Evolutionary conservation across 2,113 vertebrate species (phyloP).

Genomic region (Neotoma lepida): DNA sequence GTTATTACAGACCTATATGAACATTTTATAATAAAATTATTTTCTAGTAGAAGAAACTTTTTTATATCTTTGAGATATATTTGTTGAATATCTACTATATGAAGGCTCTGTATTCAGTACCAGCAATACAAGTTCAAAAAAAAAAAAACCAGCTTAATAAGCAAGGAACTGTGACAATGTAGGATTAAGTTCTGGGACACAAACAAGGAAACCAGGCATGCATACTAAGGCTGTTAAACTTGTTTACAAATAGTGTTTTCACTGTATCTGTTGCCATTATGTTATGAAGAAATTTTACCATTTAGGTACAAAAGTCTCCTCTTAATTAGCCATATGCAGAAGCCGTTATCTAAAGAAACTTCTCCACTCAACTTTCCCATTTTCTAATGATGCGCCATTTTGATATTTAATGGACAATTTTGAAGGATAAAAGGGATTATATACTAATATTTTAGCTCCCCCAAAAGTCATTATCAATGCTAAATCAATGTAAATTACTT

Average conservation of each 20-base stretch:
- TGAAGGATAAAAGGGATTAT: conserved; percentile 34
- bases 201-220: conserved; percentile 32
- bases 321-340: conserved; percentile 6
- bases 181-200: conserved; percentile 5
- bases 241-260: conserved; percentile 48
- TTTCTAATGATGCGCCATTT: conserved; percentile 36
- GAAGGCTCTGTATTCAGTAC: neutral
- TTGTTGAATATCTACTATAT: neutral
- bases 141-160: neutral
- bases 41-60: neutral
- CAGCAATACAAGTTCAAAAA: neutral
- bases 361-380: neutral
- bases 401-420: conserved; percentile 28
- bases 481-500: conserved; percentile 48
- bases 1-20: neutral
- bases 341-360: neutral
- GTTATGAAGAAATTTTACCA: neutral
- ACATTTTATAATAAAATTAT: neutral
- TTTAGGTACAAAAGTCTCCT: neutral
- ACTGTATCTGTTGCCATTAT: conserved; percentile 2
- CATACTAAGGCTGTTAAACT: conserved; percentile 29
- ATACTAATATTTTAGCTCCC: neutral
- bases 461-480: conserved; percentile 13
- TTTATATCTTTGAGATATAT: neutral
- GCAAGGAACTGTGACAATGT: neutral